Evolutionary conservation across 2,888 invertebrate genomes (phyloP).

Genomic region (Branchinecta sandiegonensis): DNA sequence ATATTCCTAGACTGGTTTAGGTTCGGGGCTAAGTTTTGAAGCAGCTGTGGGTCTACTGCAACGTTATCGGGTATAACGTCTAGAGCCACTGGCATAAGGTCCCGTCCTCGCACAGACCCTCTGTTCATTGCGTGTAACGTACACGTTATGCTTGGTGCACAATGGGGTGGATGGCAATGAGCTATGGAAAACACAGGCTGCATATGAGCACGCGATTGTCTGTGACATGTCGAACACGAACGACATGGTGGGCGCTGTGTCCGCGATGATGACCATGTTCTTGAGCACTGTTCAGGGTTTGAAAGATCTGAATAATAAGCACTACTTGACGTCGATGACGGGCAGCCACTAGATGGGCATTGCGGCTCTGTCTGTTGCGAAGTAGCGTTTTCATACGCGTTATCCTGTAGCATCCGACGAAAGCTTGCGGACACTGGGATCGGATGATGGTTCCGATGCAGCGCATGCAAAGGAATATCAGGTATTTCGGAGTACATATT

Average conservation of each 20-base stretch:
- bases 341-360: constrained; percentile 18
- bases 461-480: constrained; percentile 18
- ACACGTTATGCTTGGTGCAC: neutral
- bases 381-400: constrained; percentile 51
- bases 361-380: constrained; percentile 42
- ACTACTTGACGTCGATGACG: constrained; percentile 52
- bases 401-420: constrained; percentile 18
- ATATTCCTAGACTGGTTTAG: constrained; percentile 11
- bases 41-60: constrained; percentile 17
- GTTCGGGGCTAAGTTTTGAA: constrained; percentile 9
- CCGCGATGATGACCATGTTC: constrained; percentile 9
- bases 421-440: constrained; percentile 17
- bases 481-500: constrained; percentile 24
- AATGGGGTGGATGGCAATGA: constrained; percentile 7
- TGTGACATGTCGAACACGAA: constrained; percentile 4
- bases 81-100: constrained; percentile 24
- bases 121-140: neutral
- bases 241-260: constrained; percentile 18
- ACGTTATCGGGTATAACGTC: constrained; percentile 24
- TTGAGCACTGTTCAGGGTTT: constrained; percentile 28
- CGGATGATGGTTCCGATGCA: constrained; percentile 10
- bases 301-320: constrained; percentile 58
- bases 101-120: constrained; percentile 17
- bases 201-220: constrained; percentile 7
- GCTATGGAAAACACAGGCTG: constrained; percentile 12